Evolutionary conservation across 2,797 vertebrate species (phyloP), one percentile per base, ranked within the genome.

Genomic region (Bryconaethiops microstoma): DNA sequence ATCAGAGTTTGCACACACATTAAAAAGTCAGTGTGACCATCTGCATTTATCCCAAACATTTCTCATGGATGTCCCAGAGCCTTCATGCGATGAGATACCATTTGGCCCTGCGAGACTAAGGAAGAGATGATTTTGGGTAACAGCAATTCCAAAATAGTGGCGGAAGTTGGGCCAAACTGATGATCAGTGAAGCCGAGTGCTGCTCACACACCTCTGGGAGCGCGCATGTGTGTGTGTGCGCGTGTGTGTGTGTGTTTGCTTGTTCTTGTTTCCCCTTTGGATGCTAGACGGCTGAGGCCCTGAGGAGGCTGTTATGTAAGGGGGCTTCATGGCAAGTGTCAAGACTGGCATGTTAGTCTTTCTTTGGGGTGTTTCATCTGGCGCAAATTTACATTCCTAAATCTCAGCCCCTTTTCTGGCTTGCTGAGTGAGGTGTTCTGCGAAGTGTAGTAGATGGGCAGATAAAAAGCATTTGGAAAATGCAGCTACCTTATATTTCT

Each of bases 251-350:
- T 76, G 60, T 65, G 50, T 25, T 17, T 74, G 42, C 23, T 29
- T 39, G 52, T 76, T 83, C 35, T 9, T 12, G 5, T 23, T 23
- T 63, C 42, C 74, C 29, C 76, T n/a, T 77, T 77, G 45, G 59
- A 76, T 5, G 23, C 70, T 42, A 64, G 50, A 81, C 64, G 42
- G 79, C 72, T 57, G 50, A 79, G 55, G 35, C 70, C 69, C 69
- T 74, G 64, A 68, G 74, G 42, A 57, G 77, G 29, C 65, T 10
- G 50, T 83, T 87, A 85, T 21, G 10, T 85, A 83, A 85, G 71
- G 72, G 29, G 5, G 64, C 71, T 68, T 55, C 74, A 63, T 59
- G 81, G 70, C 67, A 67, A 59, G 75, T 71, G 62, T 42, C 29
- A 59, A 76, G 14, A 9, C 35, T 39, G 10, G 0, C n/a, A 23